Base-by-base conservation (phyloP, 2,797 vertebrate genomes). In the Leptodactylus fallax region DNA sequence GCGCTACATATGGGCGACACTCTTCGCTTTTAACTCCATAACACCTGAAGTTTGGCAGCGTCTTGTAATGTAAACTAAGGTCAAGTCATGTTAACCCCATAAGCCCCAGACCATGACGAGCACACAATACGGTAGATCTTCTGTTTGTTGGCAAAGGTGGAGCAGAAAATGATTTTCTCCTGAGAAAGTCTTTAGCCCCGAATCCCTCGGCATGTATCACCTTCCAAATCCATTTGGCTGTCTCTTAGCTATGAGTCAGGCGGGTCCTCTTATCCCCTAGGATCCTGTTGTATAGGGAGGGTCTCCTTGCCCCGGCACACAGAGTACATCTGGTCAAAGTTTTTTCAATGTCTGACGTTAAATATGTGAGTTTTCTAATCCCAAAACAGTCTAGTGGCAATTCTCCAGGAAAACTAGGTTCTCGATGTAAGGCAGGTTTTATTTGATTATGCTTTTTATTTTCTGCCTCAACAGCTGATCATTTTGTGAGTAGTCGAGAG, bases 291-390 rank as follows among this genome's bases (percentile, higher is more conserved):
- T 8, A 5, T 87, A 77, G 79, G 83, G 79, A 89, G 84, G 84
- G 87, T 89, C 83, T 81, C 60, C 71, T 82, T 63, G 74, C 71
- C 79, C 79, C 87, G 9, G 63, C 87, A 81, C 83, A 85, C n/a
- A 72, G n/a, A 81, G 72, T 86, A 89, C 88, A 89, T 89, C 88
- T 89, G 88, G 88, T 71, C 61, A 86, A 86, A 79, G 71, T 72
- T 85, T 45, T 85, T n/a, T 82, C 79, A 81, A 45, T 17, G 65
- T 65, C 49, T 89, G 88, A 89, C 85, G 85, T 89, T 89, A 63
- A 71, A 79, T 69, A 83, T 89, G 79, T 65, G 88, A 86, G 78
- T 86, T 86, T 89, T 86, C 84, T 60, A 89, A 71, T 89, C 88
- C 88, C 88, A 45, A 23, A 83, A 79, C 72, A 86, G 88, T 89